These are phyloP conservation scores for Diplogasteroides magnus DNA, from an alignment of 1,140 invertebrate species.

Conservation along the genomic window DNA sequence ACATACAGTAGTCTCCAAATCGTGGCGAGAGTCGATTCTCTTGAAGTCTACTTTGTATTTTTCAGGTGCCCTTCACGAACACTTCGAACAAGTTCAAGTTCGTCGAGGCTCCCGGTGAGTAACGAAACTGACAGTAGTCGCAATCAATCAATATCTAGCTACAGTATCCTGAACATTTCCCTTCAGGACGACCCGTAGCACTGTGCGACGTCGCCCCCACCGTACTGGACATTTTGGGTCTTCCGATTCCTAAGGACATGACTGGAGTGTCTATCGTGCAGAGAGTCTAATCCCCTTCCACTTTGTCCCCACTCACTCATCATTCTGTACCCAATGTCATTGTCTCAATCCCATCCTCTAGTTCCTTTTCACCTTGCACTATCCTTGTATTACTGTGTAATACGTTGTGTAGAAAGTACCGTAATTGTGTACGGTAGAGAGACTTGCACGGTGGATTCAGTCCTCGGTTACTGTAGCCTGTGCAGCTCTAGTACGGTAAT, in stretches of 20 bases:
- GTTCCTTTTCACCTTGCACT: too few species aligned
- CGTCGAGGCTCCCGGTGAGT: constrained; percentile 27
- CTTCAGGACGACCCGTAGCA: constrained; percentile 47
- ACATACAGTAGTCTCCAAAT: not conserved
- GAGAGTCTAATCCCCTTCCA: constrained; percentile 20
- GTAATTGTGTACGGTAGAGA: too few species aligned
- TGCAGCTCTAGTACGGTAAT: too few species aligned
- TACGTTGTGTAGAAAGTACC: too few species aligned
- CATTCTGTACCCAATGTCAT: too few species aligned
- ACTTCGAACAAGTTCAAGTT: constrained; percentile 45
- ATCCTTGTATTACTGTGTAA: too few species aligned
- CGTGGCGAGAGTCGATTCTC: not conserved
- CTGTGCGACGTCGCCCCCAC: constrained; percentile 60
- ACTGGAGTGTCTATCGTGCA: constrained; percentile 55
- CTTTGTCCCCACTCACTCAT: too few species aligned
- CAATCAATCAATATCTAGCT: too few species aligned
- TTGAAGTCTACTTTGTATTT: not conserved
- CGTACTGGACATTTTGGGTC: constrained; percentile 56
- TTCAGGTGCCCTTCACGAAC: constrained; percentile 53
- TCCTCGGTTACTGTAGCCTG: too few species aligned
- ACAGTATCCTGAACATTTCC: not conserved
- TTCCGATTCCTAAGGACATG: constrained; percentile 58
- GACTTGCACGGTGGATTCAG: too few species aligned
- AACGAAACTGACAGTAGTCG: not conserved
- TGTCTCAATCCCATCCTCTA: too few species aligned